phyloP scores from a whole-genome alignment of 2,113 vertebrate species.

The Columba janthina region DNA sequence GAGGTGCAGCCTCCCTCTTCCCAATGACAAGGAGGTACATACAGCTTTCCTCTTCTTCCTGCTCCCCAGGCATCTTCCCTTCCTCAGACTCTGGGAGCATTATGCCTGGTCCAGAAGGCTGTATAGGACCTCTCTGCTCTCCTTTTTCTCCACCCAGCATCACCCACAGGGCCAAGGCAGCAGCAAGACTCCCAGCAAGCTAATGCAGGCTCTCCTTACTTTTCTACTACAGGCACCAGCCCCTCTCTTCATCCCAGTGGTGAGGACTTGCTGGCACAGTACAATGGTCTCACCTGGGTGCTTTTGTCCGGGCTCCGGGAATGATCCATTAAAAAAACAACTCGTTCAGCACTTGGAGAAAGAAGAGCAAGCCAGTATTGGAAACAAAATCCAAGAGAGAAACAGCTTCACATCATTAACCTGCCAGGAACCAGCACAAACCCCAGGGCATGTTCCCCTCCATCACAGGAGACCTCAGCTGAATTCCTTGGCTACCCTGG shows the following conservation, averaged over 20 bases:
- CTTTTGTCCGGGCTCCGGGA: conserved; percentile 52
- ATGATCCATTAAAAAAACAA: conserved; percentile 67
- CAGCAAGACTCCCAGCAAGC: neutral
- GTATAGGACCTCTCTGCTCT: neutral
- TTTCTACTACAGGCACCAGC: neutral
- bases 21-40: accelerated
- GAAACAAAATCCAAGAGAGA: neutral
- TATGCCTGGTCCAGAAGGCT: neutral
- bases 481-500: neutral
- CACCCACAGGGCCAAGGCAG: neutral
- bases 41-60: neutral
- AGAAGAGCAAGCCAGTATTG: neutral
- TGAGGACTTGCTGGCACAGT: neutral
- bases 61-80: neutral
- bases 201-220: neutral
- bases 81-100: neutral
- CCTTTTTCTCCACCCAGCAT: neutral
- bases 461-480: neutral
- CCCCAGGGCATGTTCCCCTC: neutral
- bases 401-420: neutral
- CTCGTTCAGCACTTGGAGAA: conserved; percentile 62
- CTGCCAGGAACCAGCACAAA: neutral
- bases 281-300: conserved; percentile 46
- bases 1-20: neutral
- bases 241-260: neutral